Conservation (phyloP, 2,797 vertebrate genomes). For the Melanotaenia boesemani region DNA sequence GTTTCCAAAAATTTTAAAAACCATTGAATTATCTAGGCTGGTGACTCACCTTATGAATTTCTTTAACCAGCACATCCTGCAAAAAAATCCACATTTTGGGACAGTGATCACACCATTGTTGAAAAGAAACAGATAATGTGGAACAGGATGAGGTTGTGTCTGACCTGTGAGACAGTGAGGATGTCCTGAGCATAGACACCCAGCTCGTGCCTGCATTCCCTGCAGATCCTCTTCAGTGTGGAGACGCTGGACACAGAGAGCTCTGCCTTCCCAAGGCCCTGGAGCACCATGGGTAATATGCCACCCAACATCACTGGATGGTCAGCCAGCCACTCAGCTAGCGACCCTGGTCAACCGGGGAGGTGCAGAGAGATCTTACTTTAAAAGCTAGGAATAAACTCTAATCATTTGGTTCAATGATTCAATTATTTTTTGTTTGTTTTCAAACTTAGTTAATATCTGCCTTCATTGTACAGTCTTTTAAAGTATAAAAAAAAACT, state of each 20-base stretch:
- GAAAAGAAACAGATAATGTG: not conserved
- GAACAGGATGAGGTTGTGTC: not conserved
- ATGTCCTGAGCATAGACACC: constrained; percentile 91
- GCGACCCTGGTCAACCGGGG: constrained; percentile 84
- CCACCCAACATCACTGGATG: constrained; percentile 95
- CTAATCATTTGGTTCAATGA: not conserved
- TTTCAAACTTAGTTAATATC: not conserved
- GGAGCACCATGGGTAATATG: constrained; percentile 93
- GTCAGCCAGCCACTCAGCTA: constrained; percentile 97
- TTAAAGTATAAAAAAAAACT: not conserved
- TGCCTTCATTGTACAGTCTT: too few species aligned
- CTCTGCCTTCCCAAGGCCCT: constrained; percentile 91
- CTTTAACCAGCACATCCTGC: constrained; percentile 93
- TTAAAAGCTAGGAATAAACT: not conserved
- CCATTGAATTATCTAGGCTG: constrained; percentile 5
- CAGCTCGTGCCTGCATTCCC: constrained; percentile 94
- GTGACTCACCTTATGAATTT: constrained; percentile 94
- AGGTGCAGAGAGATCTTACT: not conserved
- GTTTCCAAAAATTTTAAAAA: not conserved
- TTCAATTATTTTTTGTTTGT: not conserved
- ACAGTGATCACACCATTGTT: not conserved
- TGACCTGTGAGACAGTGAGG: constrained; percentile 89
- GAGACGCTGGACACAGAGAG: constrained; percentile 96
- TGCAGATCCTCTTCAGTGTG: constrained; percentile 97
- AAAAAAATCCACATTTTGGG: constrained; percentile 14